Conservation (phyloP, 2,113 vertebrate species). For the Phycodurus eques region DNA sequence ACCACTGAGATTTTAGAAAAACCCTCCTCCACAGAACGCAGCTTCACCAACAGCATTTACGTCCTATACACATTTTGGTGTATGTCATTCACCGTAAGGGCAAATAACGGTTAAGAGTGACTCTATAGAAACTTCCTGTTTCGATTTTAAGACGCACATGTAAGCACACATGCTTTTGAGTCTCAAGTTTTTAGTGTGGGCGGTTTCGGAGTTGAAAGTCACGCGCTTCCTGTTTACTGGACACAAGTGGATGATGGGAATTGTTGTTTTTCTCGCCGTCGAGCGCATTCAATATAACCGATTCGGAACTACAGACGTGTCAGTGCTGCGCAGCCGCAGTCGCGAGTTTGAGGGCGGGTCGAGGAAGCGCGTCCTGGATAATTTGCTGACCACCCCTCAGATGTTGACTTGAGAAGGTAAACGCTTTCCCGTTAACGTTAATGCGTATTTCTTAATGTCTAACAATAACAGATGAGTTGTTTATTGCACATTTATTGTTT, state of each 20-base stretch:
- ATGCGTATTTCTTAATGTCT: background rate
- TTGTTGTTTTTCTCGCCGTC: constrained; percentile 24
- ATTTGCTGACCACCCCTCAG: constrained; percentile 10
- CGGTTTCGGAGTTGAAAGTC: constrained; percentile 17
- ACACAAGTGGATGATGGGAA: background rate
- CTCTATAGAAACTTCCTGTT: background rate
- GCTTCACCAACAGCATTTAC: background rate
- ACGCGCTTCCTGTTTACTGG: constrained; percentile 42
- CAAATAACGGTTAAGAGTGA: background rate
- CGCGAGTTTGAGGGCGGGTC: background rate
- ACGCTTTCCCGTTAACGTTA: constrained; percentile 23
- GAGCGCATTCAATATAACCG: accelerated
- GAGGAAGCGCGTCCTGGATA: constrained; percentile 31
- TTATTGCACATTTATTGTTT: background rate
- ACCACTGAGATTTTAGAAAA: background rate
- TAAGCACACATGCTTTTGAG: background rate
- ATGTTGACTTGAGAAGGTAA: constrained; percentile 31
- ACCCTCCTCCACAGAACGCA: background rate
- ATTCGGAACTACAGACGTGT: constrained; percentile 50
- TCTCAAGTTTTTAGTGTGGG: background rate
- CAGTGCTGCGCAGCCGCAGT: constrained; percentile 27
- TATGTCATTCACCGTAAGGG: background rate
- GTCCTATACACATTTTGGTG: background rate
- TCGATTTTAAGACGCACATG: background rate
- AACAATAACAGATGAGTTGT: background rate